Conservation (phyloP, 2,113 vertebrate species). For the Rhinogobius similis region DNA sequence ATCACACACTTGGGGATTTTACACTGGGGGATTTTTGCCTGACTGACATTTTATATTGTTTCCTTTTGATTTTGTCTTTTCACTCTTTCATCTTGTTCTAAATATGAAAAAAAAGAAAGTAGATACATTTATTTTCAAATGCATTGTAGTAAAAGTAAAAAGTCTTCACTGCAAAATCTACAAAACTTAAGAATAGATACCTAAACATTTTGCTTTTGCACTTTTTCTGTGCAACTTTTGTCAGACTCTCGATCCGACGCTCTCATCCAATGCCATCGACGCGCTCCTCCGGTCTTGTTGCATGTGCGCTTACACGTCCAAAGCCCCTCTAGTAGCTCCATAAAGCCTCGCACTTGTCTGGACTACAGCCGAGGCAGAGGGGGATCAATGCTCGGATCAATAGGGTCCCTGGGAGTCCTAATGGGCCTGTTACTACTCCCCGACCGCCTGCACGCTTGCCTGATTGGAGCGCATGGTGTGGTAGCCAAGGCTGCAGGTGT, state of each 20-base stretch:
- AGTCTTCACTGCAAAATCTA: no score
- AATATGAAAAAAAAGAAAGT: no score
- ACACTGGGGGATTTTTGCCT: no score
- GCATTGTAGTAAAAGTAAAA: no score
- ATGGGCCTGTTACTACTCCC: constrained; percentile 73
- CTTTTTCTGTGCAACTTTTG: constrained; percentile 4
- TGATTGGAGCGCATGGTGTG: constrained; percentile 48
- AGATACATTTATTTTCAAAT: no score
- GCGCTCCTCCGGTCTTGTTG: constrained; percentile 15
- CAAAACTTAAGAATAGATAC: no score
- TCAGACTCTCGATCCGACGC: not conserved
- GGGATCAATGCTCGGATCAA: constrained; percentile 76
- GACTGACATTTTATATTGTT: no score
- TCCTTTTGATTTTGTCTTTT: no score
- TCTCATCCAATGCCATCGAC: not conserved
- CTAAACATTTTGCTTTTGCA: no score
- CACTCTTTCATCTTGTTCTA: no score
- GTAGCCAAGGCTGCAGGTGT: not conserved
- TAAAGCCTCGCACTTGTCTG: constrained; percentile 59
- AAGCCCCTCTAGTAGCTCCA: constrained; percentile 47
- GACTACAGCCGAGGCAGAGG: constrained; percentile 54
- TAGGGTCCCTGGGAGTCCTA: constrained; percentile 74
- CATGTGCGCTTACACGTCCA: constrained; percentile 39
- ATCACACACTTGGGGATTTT: no score
- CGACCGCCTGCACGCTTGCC: constrained; percentile 63